Evolutionary conservation across 2,888 invertebrate genomes (phyloP).

Genomic region (Callosobruchus maculatus): DNA sequence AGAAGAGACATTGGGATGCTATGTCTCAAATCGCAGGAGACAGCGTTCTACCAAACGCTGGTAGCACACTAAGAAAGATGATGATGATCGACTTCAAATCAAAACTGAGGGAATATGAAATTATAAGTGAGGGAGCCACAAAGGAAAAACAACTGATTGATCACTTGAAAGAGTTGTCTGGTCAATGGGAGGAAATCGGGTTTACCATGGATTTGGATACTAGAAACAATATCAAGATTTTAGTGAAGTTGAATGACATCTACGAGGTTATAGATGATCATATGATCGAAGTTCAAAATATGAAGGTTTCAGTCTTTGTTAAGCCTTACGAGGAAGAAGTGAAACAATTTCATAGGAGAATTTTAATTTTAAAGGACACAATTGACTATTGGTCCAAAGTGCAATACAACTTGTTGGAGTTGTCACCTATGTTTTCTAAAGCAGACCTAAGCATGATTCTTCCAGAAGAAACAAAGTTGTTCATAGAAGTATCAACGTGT

Average conservation of each 20-base stretch:
- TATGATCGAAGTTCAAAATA: slow-evolving; percentile 73
- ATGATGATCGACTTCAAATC: slow-evolving; percentile 66
- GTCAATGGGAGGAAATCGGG: slow-evolving; percentile 69
- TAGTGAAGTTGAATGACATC: slow-evolving; percentile 69
- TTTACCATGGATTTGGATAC: slow-evolving; percentile 62
- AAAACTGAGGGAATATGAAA: slow-evolving; percentile 70
- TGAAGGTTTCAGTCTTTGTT: slow-evolving; percentile 79
- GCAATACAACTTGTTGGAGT: slow-evolving; percentile 76
- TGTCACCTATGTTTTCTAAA: slow-evolving; percentile 77
- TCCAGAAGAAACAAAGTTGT: slow-evolving; percentile 45
- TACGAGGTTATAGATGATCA: slow-evolving; percentile 75
- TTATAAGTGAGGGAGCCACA: slow-evolving; percentile 75
- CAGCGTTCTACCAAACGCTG: slow-evolving; percentile 66
- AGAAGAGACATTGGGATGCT: slow-evolving; percentile 78
- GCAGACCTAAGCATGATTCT: slow-evolving; percentile 63
- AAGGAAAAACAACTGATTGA: slow-evolving; percentile 73
- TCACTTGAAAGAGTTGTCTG: slow-evolving; percentile 67
- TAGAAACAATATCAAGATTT: slow-evolving; percentile 63
- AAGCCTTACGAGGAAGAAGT: slow-evolving; percentile 70
- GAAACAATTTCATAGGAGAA: slow-evolving; percentile 66
- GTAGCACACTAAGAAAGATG: slow-evolving; percentile 72
- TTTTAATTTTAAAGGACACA: slow-evolving; percentile 61
- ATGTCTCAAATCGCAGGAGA: slow-evolving; percentile 75
- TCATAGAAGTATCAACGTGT: slow-evolving; percentile 27
- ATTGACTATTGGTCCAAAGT: slow-evolving; percentile 77